These are phyloP conservation scores for Orchesella flavescens DNA, from an alignment of 2,888 invertebrate species.

Conservation along the genomic window DNA sequence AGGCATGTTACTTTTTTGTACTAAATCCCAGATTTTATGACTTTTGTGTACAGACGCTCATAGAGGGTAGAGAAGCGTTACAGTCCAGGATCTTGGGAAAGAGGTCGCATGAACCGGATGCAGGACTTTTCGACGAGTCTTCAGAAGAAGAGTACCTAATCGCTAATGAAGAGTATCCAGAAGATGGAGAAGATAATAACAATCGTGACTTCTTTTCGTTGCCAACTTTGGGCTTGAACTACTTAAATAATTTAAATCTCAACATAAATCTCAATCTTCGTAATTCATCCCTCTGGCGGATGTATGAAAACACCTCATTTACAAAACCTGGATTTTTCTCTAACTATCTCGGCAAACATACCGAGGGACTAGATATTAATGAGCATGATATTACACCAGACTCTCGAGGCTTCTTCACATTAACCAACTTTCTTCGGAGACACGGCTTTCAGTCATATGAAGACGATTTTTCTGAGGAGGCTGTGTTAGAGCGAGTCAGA, in stretches of 20 bases:
- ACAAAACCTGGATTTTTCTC: slow-evolving; percentile 45
- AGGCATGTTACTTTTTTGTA: no score
- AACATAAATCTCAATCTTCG: slow-evolving; percentile 67
- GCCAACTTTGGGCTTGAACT: slow-evolving; percentile 67
- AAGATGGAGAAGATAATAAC: slow-evolving; percentile 57
- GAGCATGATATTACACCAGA: slow-evolving; percentile 46
- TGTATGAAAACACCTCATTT: slow-evolving; percentile 67
- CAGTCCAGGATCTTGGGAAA: slow-evolving; percentile 34
- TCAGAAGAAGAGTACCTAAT: slow-evolving; percentile 52
- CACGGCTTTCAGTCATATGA: slow-evolving; percentile 48
- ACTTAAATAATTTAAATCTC: slow-evolving; percentile 69
- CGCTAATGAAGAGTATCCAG: slow-evolving; percentile 44
- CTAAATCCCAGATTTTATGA: background rate
- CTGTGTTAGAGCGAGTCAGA: slow-evolving; percentile 45
- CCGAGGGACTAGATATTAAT: slow-evolving; percentile 28
- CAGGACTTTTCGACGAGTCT: slow-evolving; percentile 21
- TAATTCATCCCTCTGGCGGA: slow-evolving; percentile 68
- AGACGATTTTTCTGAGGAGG: slow-evolving; percentile 56
- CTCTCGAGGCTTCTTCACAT: slow-evolving; percentile 44
- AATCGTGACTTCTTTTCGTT: slow-evolving; percentile 66
- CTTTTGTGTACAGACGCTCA: slow-evolving; percentile 40
- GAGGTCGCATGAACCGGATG: slow-evolving; percentile 13
- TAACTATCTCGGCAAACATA: slow-evolving; percentile 54
- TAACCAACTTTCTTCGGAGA: slow-evolving; percentile 51
- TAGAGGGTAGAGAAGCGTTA: slow-evolving; percentile 34